Conservation (phyloP, 2,113 vertebrate genomes). For the Elgaria multicarinata region DNA sequence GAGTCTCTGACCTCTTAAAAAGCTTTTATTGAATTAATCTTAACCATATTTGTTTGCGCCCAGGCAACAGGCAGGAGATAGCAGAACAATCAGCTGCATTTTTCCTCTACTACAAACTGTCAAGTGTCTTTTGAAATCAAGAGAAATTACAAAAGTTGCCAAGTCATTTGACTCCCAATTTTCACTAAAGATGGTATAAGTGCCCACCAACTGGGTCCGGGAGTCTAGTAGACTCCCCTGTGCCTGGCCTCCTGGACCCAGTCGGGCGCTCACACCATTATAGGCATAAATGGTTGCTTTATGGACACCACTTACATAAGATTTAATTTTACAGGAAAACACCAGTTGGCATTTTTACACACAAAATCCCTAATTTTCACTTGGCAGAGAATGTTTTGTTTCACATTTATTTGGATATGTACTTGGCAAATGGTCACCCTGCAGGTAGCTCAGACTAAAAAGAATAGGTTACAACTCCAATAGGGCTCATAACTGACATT, state of each 20-base stretch:
- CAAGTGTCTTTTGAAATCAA: neutral
- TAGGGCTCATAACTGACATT: neutral
- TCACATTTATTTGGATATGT: conserved; percentile 11
- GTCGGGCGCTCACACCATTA: too few species aligned
- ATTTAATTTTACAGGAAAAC: too few species aligned
- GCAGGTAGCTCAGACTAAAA: neutral
- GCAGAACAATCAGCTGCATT: conserved; percentile 3
- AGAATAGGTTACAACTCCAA: too few species aligned
- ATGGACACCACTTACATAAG: too few species aligned
- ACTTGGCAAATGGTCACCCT: neutral
- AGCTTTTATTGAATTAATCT: conserved; percentile 53
- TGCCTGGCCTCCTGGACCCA: too few species aligned
- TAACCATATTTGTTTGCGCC: conserved; percentile 26
- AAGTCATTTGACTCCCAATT: conserved; percentile 20
- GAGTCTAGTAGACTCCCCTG: too few species aligned
- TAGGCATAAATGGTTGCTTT: too few species aligned
- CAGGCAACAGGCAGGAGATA: conserved; percentile 35
- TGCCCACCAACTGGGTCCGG: too few species aligned
- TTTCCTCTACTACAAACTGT: neutral
- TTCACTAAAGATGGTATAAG: too few species aligned
- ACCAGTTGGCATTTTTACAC: too few species aligned
- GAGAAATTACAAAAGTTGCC: neutral
- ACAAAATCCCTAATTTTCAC: neutral
- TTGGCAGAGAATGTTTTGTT: neutral
- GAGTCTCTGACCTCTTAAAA: conserved; percentile 42